phyloP scores from a whole-genome alignment of 2,888 invertebrate genomes.

The Cerastoderma edule region DNA sequence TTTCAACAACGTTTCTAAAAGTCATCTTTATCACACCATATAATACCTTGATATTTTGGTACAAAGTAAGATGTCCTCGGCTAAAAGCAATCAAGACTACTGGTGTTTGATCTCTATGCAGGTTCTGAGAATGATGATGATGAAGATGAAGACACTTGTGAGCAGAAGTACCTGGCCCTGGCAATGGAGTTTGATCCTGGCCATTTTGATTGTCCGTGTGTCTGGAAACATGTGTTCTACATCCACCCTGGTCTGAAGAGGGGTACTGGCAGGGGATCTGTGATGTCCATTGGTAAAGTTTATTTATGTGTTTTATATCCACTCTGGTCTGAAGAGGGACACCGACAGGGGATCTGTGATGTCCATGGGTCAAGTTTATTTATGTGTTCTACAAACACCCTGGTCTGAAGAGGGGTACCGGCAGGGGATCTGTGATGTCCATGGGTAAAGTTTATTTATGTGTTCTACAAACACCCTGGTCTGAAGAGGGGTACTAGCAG shows the following conservation, averaged over 20 bases:
- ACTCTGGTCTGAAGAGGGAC: constrained; percentile 88
- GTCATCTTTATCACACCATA: no score
- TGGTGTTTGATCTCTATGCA: no score
- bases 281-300: constrained; percentile 60
- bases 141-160: constrained; percentile 77
- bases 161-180: constrained; percentile 83
- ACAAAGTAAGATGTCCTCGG: no score
- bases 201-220: constrained; percentile 90
- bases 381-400: constrained; percentile 89
- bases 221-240: constrained; percentile 89
- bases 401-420: constrained; percentile 86
- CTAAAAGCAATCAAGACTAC: no score
- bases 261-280: constrained; percentile 64
- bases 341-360: constrained; percentile 57
- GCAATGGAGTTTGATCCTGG: constrained; percentile 86
- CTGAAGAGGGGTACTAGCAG: constrained; percentile 85
- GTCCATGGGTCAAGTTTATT: constrained; percentile 62
- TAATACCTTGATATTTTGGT: no score
- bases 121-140: constrained; percentile 73
- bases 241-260: constrained; percentile 89
- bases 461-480: constrained; percentile 89
- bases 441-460: constrained; percentile 82
- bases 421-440: constrained; percentile 57
- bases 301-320: constrained; percentile 88
- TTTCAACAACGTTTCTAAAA: no score